Percentiles rank a stretch among this genome's conserved stretches.
These are phyloP conservation scores for Irena cyanogastra DNA, from an alignment of 2,113 vertebrate genomes.

Conservation along the genomic window DNA sequence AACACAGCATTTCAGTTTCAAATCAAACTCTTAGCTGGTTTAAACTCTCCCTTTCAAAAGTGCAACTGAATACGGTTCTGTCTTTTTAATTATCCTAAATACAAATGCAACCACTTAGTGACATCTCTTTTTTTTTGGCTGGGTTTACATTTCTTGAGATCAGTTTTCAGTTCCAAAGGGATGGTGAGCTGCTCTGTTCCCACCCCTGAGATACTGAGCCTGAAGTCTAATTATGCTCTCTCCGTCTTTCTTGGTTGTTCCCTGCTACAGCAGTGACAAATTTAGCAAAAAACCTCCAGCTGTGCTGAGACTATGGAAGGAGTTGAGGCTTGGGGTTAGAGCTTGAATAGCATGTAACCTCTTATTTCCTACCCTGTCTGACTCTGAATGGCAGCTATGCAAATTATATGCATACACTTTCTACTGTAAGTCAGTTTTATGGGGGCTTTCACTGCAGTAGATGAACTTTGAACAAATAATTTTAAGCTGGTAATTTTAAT, in stretches of 20 bases:
- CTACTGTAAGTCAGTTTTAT: background rate
- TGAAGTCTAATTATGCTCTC: background rate
- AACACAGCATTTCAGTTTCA: background rate
- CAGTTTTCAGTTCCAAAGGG: background rate
- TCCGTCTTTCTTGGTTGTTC: background rate
- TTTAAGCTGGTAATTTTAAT: background rate
- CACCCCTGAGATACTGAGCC: background rate
- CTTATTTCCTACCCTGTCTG: background rate
- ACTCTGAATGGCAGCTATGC: background rate
- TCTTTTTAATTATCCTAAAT: background rate
- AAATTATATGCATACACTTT: background rate
- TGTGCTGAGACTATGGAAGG: background rate
- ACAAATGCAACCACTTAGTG: background rate
- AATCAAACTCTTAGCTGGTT: background rate
- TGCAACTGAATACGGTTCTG: background rate
- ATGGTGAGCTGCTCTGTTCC: background rate
- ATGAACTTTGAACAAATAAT: background rate
- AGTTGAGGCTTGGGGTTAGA: background rate
- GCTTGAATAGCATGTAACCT: background rate
- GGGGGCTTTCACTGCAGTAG: background rate
- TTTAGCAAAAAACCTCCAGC: conserved; percentile 9
- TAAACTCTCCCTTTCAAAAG: background rate
- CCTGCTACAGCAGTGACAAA: background rate
- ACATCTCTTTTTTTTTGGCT: background rate
- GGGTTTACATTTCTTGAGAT: background rate